Evolutionary conservation across 2,888 invertebrate species (phyloP).

Genomic region (Sarcophaga caerulescens): DNA sequence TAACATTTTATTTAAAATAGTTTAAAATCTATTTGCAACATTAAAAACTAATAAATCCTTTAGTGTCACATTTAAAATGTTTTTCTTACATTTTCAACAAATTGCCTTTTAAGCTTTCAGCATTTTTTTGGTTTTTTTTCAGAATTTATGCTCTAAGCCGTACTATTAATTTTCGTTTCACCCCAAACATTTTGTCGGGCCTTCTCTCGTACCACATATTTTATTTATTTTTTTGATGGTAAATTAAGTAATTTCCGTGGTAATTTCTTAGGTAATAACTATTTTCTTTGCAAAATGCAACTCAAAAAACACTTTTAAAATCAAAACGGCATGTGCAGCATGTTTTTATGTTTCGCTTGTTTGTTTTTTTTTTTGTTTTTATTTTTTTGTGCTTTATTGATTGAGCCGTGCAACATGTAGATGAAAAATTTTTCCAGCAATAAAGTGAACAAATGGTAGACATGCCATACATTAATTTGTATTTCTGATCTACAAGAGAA

Average conservation of each 20-base stretch:
- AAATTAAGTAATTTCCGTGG: constrained; percentile 68
- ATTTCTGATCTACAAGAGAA: constrained; percentile 38
- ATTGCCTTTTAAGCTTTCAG: too few species aligned
- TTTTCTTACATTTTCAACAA: too few species aligned
- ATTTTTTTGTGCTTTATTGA: constrained; percentile 18
- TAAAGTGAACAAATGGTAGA: constrained; percentile 59
- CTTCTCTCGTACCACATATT: neutral
- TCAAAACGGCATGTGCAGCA: constrained; percentile 45
- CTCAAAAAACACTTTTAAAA: constrained; percentile 2
- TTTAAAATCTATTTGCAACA: too few species aligned
- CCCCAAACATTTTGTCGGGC: constrained; percentile 12
- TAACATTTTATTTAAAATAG: too few species aligned
- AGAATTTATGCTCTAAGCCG: neutral
- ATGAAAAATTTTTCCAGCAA: constrained; percentile 18
- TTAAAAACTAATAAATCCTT: too few species aligned
- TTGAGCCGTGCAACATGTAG: neutral
- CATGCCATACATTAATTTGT: constrained; percentile 61
- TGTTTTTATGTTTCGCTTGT: constrained; percentile 31
- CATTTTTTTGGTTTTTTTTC: neutral
- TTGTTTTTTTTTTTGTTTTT: too few species aligned
- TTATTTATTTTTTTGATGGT: constrained; percentile 20
- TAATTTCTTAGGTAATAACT: constrained; percentile 67
- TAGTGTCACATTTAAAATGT: too few species aligned
- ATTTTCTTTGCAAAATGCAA: constrained; percentile 48
- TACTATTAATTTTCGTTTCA: neutral